Conservation (phyloP, 1,140 invertebrate genomes). For the Ips typographus region DNA sequence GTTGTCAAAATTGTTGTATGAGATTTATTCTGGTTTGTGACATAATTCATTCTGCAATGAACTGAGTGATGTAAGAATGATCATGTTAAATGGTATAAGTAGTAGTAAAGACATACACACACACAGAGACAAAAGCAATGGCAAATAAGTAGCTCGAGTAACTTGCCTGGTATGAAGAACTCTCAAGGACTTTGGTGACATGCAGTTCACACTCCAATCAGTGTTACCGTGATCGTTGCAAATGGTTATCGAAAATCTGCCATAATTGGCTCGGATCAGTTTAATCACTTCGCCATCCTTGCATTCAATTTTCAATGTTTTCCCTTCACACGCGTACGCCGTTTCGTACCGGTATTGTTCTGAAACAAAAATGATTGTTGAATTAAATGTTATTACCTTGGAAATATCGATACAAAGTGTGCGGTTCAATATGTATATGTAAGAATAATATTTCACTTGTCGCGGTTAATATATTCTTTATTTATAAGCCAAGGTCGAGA, state of each 20-base stretch:
- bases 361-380: constrained; percentile 35
- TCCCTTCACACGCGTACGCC: constrained; percentile 92
- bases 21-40: too few relatives aligned
- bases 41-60: too few relatives aligned
- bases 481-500: background rate
- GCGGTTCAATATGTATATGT: constrained; percentile 8
- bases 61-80: too few relatives aligned
- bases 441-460: constrained; percentile 16
- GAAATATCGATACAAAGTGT: constrained; percentile 24
- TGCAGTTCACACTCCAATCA: constrained; percentile 97
- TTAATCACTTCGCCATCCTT: constrained; percentile 85
- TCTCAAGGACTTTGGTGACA: constrained; percentile 79
- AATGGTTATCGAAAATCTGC: constrained; percentile 92
- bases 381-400: constrained; percentile 36
- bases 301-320: constrained; percentile 84
- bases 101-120: constrained; percentile 3
- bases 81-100: background rate
- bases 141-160: constrained; percentile 1
- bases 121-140: constrained; percentile 11
- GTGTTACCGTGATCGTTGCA: constrained; percentile 95
- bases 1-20: too few relatives aligned
- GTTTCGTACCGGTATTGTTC: constrained; percentile 72
- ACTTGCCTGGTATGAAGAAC: constrained; percentile 78
- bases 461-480: constrained; percentile 10
- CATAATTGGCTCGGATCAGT: constrained; percentile 92